Base-by-base conservation (phyloP, 2,888 invertebrate species). In the Julus scandinavius region DNA sequence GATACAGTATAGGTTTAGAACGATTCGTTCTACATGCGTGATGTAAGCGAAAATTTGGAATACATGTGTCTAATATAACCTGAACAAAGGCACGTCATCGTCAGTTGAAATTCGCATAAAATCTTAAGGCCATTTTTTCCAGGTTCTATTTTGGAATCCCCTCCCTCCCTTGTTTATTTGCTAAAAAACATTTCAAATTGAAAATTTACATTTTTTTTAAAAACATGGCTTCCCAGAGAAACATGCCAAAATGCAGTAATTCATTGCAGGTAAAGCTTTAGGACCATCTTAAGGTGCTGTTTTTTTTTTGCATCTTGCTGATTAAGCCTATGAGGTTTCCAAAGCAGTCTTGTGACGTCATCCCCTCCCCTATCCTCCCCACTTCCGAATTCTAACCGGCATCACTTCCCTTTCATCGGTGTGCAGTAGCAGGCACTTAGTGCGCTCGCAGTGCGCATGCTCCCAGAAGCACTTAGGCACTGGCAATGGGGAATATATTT, bases 381-480 rank as follows among this genome's bases (percentile, higher is more conserved):
- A 63, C 63, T 63, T 63, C 63, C 63, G 63, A 63, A 63, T 63
- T 63, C 63, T n/a, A 20, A 63, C 63, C 63, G 63, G 20, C 63
- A n/a, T 63, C 63, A 63, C 63, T 63, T 63, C 63, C 63, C 63
- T 20, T 63, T 20, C 54, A 54, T 54, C 54, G 54, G 54, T 54
- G 54, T 54, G 20, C 63, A 63, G 63, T 63, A 63, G 63, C 63
- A 63, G 63, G 63, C 63, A 63, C 63, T 63, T 63, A 63, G 63
- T 63, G 63, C n/a, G 63, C 63, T 7, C 63, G 1, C 63, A 63
- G 20, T 63, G 63, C 63, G 63, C 63, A 63, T 63, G 63, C 63
- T 63, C 63, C 63, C 63, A 63, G 63, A 63, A 63, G 63, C 63
- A 63, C 63, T 63, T 63, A 63, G 63, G 63, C 63, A 63, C 63